Percentiles rank a stretch among this genome's conserved stretches.
Conservation (phyloP, 2,888 invertebrate species). For the Meghimatium bilineatum region DNA sequence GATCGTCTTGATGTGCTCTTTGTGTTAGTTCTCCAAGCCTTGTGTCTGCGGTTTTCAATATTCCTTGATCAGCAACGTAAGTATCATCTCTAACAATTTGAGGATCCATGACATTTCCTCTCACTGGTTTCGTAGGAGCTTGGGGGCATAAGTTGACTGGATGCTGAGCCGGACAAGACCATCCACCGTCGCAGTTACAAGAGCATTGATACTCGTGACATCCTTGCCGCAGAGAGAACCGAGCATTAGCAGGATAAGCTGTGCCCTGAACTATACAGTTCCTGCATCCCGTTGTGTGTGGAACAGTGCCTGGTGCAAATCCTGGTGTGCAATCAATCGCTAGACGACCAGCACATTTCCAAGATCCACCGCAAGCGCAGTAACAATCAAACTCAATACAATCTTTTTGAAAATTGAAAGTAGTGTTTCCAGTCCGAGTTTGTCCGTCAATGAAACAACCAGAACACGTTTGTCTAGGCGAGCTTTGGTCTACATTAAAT, state of each 20-base stretch:
- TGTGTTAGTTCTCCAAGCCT: not conserved
- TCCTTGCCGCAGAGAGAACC: conserved; percentile 53
- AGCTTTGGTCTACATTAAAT: not conserved
- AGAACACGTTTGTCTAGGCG: conserved; percentile 32
- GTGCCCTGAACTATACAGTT: conserved; percentile 61
- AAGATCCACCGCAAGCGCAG: conserved; percentile 63
- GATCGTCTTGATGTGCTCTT: not conserved
- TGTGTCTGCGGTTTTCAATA: not conserved
- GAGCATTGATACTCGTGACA: conserved; percentile 59
- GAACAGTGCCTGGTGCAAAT: conserved; percentile 37
- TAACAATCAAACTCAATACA: conserved; percentile 62
- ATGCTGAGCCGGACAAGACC: conserved; percentile 57
- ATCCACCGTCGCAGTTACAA: conserved; percentile 66
- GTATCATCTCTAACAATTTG: conserved; percentile 14
- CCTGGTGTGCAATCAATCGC: conserved; percentile 39
- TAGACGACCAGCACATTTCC: conserved; percentile 55
- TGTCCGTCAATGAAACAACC: conserved; percentile 55
- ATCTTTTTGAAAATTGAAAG: conserved; percentile 57
- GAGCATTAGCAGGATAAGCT: conserved; percentile 54
- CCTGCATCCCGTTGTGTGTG: conserved; percentile 54
- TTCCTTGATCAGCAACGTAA: conserved; percentile 15
- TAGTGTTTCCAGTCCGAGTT: conserved; percentile 52
- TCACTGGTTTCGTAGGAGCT: not conserved
- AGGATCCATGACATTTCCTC: conserved; percentile 22
- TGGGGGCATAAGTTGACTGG: conserved; percentile 51